A percentile compares a stretch with the other conserved stretches of the same genome.
Conservation (phyloP, 2,888 invertebrate genomes). For the Branchinecta sandiegonensis region DNA sequence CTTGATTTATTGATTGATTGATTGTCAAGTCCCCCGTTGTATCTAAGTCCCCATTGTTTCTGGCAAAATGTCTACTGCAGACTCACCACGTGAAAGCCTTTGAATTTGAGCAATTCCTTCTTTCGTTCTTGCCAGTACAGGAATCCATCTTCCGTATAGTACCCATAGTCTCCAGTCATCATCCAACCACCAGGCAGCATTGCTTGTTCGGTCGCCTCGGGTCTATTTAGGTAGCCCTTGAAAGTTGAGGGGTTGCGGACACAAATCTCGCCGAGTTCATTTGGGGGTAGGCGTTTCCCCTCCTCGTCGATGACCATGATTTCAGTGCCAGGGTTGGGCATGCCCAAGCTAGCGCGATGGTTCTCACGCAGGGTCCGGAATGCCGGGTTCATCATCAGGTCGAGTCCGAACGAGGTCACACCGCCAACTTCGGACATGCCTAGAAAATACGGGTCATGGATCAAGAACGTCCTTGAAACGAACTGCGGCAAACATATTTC, state of each 20-base stretch:
- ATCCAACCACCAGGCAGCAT: constrained; percentile 1
- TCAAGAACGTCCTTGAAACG: too few species aligned
- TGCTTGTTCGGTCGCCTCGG: background rate
- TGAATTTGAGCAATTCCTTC: constrained; percentile 9
- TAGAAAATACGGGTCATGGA: background rate
- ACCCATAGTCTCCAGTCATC: background rate
- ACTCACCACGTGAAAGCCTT: constrained; percentile 9
- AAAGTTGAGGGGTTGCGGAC: background rate
- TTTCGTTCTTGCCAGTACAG: constrained; percentile 11
- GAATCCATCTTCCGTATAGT: background rate
- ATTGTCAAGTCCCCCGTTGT: too few species aligned
- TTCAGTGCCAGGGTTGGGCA: constrained; percentile 7
- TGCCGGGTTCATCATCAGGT: background rate
- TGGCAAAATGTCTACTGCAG: background rate
- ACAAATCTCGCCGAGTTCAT: background rate
- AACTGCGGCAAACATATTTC: too few species aligned
- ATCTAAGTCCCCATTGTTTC: too few species aligned
- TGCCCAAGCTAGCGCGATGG: background rate
- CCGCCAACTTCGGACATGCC: constrained; percentile 11
- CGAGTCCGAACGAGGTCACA: constrained; percentile 3
- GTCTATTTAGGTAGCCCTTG: background rate
- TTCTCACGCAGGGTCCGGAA: background rate
- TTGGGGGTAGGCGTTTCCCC: background rate
- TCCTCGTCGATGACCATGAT: background rate
- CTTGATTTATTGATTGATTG: too few species aligned